Evolutionary conservation across 1,140 invertebrate genomes (phyloP), one percentile per base, ranked within the genome.

Genomic region (Tigriopus japonicus): DNA sequence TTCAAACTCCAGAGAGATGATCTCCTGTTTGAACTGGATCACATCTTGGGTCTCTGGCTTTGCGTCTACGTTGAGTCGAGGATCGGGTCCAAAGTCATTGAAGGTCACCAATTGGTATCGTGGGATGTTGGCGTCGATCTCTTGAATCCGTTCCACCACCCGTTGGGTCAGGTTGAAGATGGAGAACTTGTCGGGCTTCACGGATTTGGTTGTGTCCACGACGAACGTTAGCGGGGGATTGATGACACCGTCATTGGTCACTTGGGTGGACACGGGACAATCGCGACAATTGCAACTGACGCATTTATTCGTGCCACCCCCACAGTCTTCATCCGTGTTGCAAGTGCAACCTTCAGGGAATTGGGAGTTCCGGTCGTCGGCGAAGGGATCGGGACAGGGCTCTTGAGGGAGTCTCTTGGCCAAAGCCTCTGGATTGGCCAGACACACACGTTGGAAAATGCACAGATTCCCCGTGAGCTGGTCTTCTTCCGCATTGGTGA

Each of bases 141-240:
- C 60, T 23, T 60, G 49, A 43, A 64, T 64, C 7, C 45, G 64
- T 15, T 64, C 49, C 12, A 64, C 62, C 12, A 64, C 59, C 52
- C 51, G 52, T 49, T 56, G 45, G 51, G 59, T 61, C 17, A 61
- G 59, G 49, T 61, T 61, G 49, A 61, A 61, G 59, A 61, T 61
- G 59, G 59, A 61, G 59, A 54, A 17, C 52, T 61, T 61, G 49
- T 61, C 59, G 17, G 59, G 59, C 28, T 61, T 61, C 17, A 61
- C 59, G 23, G 59, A 61, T 10, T 40, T 54, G 21, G 59, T 61
- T 7, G 59, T 61, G 49, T 61, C 59, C 3, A 61, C 40, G 3
- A 61, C 21, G 28, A 61, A 61, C 1, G 45, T 51, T 14, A 61
- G 19, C 2, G 59, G 59, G 13, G 59, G 59, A 19, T 61, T 61